phyloP scores from a whole-genome alignment of 2,797 vertebrate species.

The Protosalanx chinensis region DNA sequence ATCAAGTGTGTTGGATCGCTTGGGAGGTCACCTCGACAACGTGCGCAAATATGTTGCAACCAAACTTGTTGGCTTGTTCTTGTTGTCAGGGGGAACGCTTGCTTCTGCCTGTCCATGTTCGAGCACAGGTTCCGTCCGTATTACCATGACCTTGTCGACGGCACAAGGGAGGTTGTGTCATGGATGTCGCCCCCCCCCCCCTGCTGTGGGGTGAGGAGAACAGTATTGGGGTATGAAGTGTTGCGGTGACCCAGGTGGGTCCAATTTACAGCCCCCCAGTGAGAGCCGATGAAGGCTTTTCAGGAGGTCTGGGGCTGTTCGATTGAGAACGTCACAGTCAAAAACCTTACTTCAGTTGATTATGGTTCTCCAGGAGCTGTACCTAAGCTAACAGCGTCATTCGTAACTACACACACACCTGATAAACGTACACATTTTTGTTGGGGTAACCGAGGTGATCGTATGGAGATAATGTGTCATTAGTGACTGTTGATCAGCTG shows the following conservation, averaged over 20 bases:
- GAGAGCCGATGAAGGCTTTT: conserved; percentile 63
- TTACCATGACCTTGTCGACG: conserved; percentile 30
- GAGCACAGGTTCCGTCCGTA: not conserved
- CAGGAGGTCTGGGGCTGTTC: conserved; percentile 55
- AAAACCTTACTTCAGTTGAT: conserved; percentile 51
- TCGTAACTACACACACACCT: not conserved
- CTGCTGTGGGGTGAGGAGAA: conserved; percentile 20
- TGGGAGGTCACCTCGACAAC: conserved; percentile 58
- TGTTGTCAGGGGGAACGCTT: not conserved
- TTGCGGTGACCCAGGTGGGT: conserved; percentile 53
- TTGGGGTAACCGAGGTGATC: too few relatives aligned
- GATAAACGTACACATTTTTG: not conserved
- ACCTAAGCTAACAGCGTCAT: not conserved
- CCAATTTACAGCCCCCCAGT: conserved; percentile 40
- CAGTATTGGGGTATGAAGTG: conserved; percentile 26
- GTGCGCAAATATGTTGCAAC: conserved; percentile 26
- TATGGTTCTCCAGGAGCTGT: conserved; percentile 29
- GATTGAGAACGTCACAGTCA: conserved; percentile 63
- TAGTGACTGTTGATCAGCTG: too few relatives aligned
- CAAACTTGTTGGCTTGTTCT: conserved; percentile 43
- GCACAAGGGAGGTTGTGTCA: conserved; percentile 17
- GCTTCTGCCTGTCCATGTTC: not conserved
- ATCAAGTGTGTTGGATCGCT: conserved; percentile 50
- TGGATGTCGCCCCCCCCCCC: conserved; percentile 8
- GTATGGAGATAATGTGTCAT: too few relatives aligned